Base-by-base conservation (phyloP, 2,797 vertebrate genomes). In the Cacajao melanocephalus region DNA sequence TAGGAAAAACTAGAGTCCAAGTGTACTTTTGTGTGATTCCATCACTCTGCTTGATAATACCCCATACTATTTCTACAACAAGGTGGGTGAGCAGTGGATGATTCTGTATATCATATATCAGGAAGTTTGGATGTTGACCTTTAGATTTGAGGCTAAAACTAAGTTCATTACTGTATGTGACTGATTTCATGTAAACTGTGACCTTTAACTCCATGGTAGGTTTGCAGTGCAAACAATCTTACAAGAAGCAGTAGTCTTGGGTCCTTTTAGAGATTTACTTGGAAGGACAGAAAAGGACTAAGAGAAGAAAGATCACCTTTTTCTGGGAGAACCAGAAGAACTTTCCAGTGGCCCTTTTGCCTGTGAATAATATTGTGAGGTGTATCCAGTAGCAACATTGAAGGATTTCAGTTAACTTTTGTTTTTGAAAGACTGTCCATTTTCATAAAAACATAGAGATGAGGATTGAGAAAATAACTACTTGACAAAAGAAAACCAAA, bases 81-180 rank as follows among this genome's bases (percentile, higher is more conserved):
- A 79, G 24, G 41, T 73, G 20, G 72, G 7, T 76, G 46, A 93
- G n/a, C 7, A 36, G 84, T 48, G 33, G 5, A 86, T 75, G 15
- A 13, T 58, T 83, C 30, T 33, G 76, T 41, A 20, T 41, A 44
- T 76, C 78, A 89, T 93, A 48, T 87, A 76, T 79, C n/a, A 75
- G 81, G 30, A 95, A 84, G 72, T 92, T 88, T 87, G 44, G 46
- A 88, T 52, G 30, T 22, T 97, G 91, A 88, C 57, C 90, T 97
- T 98, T 95, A 86, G 48, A 95, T 88, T 48, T 86, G 26, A 96
- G 48, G 24, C 67, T 87, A 82, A 80, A 96, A 93, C 96, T 79
- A 36, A 96, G 89, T 93, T 93, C 46, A 73, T 91, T 95, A 33
- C n/a, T 96, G 84, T 78, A 93, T 80, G 76, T 94, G 67, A 92